Conservation (phyloP, 1,140 invertebrate species). For the Ganaspis sp. region DNA sequence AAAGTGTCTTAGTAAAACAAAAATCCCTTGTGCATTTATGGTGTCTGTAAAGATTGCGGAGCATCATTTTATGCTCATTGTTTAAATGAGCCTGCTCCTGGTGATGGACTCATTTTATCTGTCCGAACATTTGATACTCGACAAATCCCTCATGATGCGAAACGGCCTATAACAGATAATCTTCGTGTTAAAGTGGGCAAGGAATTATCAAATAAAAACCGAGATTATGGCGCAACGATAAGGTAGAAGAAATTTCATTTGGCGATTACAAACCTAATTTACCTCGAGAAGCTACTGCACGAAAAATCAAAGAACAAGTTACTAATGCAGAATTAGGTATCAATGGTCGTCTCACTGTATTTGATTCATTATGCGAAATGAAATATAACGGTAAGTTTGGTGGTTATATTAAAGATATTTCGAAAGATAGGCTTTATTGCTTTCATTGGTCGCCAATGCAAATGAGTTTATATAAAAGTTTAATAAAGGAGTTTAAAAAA, state of each 20-base stretch:
- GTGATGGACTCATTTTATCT: constrained; percentile 18
- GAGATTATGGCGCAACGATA: neutral
- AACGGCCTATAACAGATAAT: constrained; percentile 7
- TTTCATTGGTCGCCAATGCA: constrained; percentile 43
- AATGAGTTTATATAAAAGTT: constrained; percentile 39
- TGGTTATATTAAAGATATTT: constrained; percentile 46
- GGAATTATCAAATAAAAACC: constrained; percentile 27
- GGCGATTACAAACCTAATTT: constrained; percentile 33
- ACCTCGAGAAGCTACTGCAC: neutral
- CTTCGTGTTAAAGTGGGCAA: constrained; percentile 10
- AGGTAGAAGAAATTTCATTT: constrained; percentile 24
- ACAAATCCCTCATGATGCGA: constrained; percentile 7
- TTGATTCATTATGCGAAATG: constrained; percentile 38
- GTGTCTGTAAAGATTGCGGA: constrained; percentile 36
- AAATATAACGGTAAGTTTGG: constrained; percentile 37
- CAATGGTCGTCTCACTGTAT: neutral
- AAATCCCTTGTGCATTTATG: constrained; percentile 32
- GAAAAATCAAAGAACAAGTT: constrained; percentile 37
- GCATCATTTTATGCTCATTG: constrained; percentile 20
- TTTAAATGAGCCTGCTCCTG: constrained; percentile 22
- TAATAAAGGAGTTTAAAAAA: constrained; percentile 32
- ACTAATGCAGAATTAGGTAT: constrained; percentile 25
- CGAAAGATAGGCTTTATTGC: constrained; percentile 37
- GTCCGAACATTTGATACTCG: constrained; percentile 17
- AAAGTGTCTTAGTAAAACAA: constrained; percentile 7